Evolutionary conservation across 2,888 invertebrate species (phyloP).

Genomic region (Trissolcus brochymenae): DNA sequence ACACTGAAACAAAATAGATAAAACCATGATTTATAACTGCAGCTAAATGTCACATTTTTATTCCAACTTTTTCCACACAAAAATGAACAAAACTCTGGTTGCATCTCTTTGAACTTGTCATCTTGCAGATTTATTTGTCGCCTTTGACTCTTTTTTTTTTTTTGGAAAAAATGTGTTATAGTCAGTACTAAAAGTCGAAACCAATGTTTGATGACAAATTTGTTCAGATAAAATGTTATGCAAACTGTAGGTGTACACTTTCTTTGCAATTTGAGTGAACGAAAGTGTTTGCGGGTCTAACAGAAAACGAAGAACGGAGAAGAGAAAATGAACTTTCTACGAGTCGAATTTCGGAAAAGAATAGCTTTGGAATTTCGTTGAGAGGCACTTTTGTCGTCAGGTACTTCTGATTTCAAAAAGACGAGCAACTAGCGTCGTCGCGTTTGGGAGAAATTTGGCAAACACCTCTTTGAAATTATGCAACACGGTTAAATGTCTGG

Average conservation of each 20-base stretch:
- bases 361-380: constrained; percentile 15
- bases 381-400: constrained; percentile 27
- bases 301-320: constrained; percentile 19
- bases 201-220: constrained; percentile 14
- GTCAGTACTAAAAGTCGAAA: constrained; percentile 30
- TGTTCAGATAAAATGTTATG: constrained; percentile 45
- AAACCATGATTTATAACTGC: no score
- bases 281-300: constrained; percentile 39
- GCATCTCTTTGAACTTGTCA: no score
- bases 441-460: constrained; percentile 1
- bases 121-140: no score
- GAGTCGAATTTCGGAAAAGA: constrained; percentile 23
- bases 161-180: background rate
- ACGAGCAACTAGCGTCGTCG: background rate
- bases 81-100: no score
- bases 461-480: background rate
- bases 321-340: constrained; percentile 51
- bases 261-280: constrained; percentile 39
- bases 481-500: no score
- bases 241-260: constrained; percentile 30
- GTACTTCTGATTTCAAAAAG: constrained; percentile 9
- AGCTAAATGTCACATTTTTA: no score
- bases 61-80: no score
- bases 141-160: no score
- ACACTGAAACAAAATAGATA: no score